These are phyloP conservation scores for Sebastes minor DNA, from an alignment of 2,797 vertebrate species.

Conservation along the genomic window DNA sequence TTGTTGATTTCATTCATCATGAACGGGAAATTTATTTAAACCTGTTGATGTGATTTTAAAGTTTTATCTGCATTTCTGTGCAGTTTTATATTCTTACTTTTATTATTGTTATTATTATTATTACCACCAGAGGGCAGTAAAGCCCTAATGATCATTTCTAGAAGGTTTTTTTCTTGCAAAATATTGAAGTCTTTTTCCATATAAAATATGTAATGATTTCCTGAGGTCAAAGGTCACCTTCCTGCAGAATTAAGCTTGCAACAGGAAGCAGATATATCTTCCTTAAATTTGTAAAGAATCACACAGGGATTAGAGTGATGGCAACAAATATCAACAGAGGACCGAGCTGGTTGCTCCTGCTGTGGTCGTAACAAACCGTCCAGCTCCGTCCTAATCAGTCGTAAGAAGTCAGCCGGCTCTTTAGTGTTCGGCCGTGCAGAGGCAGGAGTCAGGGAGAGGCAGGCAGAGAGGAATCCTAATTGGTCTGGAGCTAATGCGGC, in stretches of 20 bases:
- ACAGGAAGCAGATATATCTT: background rate
- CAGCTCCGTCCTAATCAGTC: background rate
- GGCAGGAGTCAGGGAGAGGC: background rate
- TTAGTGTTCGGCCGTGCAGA: background rate
- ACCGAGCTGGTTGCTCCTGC: background rate
- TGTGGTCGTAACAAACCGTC: background rate
- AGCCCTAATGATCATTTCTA: background rate
- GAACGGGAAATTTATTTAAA: background rate
- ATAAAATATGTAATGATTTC: background rate
- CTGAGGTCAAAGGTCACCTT: background rate
- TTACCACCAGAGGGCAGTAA: slow-evolving; percentile 86
- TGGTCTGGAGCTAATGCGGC: slow-evolving; percentile 57
- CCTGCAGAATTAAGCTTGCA: background rate
- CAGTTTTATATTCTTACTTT: background rate
- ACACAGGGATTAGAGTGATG: background rate
- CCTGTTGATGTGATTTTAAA: background rate
- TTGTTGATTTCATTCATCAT: background rate
- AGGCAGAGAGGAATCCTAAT: slow-evolving; percentile 44
- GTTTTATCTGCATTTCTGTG: background rate
- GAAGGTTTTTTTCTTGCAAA: background rate
- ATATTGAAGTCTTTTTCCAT: background rate
- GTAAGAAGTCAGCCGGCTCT: background rate
- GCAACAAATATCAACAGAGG: background rate
- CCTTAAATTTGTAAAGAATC: background rate
- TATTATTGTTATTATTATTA: no score